Evolutionary conservation across 2,113 vertebrate genomes (phyloP).

Genomic region (Hiodon alosoides): DNA sequence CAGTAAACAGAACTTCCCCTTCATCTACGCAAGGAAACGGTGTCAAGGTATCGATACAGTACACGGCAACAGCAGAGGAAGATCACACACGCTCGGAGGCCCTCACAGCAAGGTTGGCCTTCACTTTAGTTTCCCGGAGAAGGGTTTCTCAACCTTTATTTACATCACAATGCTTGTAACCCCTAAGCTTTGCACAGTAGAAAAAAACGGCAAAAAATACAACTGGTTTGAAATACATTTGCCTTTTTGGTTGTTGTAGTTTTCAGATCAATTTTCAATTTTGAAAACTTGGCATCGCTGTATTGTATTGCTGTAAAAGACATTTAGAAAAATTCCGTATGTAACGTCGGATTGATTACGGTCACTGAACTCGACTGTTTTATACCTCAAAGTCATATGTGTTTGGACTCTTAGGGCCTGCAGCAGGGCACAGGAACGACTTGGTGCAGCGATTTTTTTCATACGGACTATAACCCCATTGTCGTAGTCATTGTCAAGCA

Average conservation of each 20-base stretch:
- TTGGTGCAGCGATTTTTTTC: no score
- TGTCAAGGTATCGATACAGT: neutral
- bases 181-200: neutral
- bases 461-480: no score
- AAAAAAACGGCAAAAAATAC: neutral
- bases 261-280: no score
- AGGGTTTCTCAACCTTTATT: constrained; percentile 1
- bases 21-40: neutral
- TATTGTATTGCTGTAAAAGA: no score
- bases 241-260: neutral
- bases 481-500: no score
- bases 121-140: neutral
- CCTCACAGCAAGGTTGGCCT: neutral
- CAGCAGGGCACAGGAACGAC: no score
- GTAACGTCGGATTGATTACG: no score
- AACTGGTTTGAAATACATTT: neutral
- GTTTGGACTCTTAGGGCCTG: no score
- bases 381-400: no score
- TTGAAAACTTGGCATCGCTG: no score
- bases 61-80: constrained; percentile 5
- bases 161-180: neutral
- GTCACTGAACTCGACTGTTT: no score
- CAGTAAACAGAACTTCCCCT: neutral
- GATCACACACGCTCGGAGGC: neutral
- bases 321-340: no score